phyloP scores from a whole-genome alignment of 1,140 invertebrate genomes.

The Drosophila guanche region DNA sequence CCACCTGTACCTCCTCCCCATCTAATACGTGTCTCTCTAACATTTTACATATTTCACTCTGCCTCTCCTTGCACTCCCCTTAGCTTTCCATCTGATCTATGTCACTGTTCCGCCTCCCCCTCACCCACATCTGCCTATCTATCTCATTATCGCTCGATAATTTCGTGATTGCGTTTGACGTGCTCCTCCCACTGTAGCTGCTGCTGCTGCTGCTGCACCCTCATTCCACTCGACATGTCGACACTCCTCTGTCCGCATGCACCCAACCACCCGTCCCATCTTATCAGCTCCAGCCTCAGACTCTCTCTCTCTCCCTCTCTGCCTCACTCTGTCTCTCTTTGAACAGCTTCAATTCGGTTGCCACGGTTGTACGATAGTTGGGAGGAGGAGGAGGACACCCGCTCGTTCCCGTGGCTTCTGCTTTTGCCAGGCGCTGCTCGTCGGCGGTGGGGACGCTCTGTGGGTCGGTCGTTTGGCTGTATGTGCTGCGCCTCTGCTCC shows the following conservation, averaged over 20 bases:
- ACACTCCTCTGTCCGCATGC: too few relatives aligned
- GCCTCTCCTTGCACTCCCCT: not conserved
- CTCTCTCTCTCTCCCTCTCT: too few relatives aligned
- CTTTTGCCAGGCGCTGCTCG: constrained; percentile 9
- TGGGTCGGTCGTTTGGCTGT: constrained; percentile 7
- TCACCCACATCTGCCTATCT: too few relatives aligned
- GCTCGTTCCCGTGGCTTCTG: constrained; percentile 3
- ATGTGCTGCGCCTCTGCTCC: constrained; percentile 31
- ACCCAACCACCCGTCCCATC: too few relatives aligned
- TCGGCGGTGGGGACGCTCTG: constrained; percentile 2
- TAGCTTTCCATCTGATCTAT: not conserved
- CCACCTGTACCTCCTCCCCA: too few relatives aligned
- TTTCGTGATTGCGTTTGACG: not conserved
- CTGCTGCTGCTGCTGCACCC: not conserved
- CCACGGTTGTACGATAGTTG: not conserved
- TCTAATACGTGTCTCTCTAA: too few relatives aligned
- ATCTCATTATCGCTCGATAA: too few relatives aligned
- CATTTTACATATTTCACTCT: too few relatives aligned
- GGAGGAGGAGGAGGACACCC: not conserved
- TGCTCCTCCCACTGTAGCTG: not conserved
- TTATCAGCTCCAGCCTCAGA: too few relatives aligned
- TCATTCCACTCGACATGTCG: too few relatives aligned
- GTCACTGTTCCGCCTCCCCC: too few relatives aligned
- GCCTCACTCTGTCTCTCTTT: not conserved
- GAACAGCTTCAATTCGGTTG: not conserved